Percentiles rank a stretch among this genome's conserved stretches.
Conservation (phyloP, 2,888 invertebrate species). For the Chromoteleia sp. region DNA sequence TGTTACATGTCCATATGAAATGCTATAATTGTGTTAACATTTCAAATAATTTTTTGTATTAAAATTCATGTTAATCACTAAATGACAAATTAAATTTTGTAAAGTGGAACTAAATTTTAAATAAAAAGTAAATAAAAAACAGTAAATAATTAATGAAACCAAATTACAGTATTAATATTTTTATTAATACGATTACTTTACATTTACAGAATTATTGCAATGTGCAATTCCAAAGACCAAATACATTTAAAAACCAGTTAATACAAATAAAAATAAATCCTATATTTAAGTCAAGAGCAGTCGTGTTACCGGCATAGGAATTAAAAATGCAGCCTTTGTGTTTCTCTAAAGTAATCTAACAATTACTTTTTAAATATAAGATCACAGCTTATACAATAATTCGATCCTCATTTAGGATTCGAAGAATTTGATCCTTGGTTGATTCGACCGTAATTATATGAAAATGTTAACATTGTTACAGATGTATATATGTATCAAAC, state of each 20-base stretch:
- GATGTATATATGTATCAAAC: slow-evolving; percentile 57
- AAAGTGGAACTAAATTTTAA: too few relatives aligned
- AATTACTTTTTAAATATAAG: slow-evolving; percentile 65
- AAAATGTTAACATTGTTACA: slow-evolving; percentile 43
- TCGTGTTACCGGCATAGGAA: slow-evolving; percentile 47
- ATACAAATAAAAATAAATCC: slow-evolving; percentile 32
- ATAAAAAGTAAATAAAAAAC: not conserved
- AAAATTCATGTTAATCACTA: too few relatives aligned
- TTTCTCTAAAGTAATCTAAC: slow-evolving; percentile 54
- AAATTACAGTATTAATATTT: slow-evolving; percentile 28
- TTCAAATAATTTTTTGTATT: too few relatives aligned
- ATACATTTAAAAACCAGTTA: slow-evolving; percentile 31
- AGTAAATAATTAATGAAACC: not conserved
- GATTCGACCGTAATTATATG: slow-evolving; percentile 15
- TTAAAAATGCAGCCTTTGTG: slow-evolving; percentile 63
- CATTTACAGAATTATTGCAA: slow-evolving; percentile 37
- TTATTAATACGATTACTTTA: slow-evolving; percentile 44
- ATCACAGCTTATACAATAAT: slow-evolving; percentile 65
- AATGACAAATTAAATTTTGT: too few relatives aligned
- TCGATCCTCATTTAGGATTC: slow-evolving; percentile 36
- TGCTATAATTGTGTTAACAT: too few relatives aligned
- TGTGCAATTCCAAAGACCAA: slow-evolving; percentile 36
- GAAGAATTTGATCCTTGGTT: slow-evolving; percentile 29
- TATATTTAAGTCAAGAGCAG: slow-evolving; percentile 40
- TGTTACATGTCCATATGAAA: too few relatives aligned